Percentiles rank a stretch among this genome's conserved stretches.
Evolutionary conservation across 2,113 vertebrate genomes (phyloP).

Genomic region (Scophthalmus maximus): DNA sequence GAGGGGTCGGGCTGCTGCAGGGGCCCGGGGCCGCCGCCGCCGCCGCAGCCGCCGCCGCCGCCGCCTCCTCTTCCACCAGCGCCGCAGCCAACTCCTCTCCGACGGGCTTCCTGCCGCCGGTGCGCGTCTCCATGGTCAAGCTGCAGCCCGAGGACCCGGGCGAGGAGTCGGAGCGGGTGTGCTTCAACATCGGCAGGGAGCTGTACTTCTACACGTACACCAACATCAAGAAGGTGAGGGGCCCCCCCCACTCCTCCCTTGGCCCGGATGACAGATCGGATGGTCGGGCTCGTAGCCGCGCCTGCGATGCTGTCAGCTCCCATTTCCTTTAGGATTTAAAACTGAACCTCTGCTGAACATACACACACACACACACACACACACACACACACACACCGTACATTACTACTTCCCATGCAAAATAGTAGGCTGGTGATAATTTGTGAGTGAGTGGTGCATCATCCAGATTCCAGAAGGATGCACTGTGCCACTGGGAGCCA

Average conservation of each 20-base stretch:
- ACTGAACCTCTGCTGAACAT: neutral
- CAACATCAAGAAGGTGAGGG: constrained; percentile 86
- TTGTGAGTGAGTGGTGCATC: no score
- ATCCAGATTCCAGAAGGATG: no score
- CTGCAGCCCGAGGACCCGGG: constrained; percentile 88
- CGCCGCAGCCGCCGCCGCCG: constrained; percentile 18
- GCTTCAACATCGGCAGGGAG: constrained; percentile 93
- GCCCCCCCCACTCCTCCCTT: neutral
- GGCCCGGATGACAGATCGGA: constrained; percentile 12
- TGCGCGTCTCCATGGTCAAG: constrained; percentile 91
- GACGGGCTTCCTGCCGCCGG: constrained; percentile 88
- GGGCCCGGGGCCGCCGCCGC: constrained; percentile 75
- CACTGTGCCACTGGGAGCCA: no score
- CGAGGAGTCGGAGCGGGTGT: constrained; percentile 90
- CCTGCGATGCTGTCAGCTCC: no score
- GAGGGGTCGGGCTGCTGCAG: constrained; percentile 82
- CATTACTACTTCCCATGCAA: no score
- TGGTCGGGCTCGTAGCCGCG: neutral
- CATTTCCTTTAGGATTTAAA: no score
- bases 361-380: no score
- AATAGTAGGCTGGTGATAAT: no score
- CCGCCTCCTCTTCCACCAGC: constrained; percentile 71
- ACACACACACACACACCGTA: no score
- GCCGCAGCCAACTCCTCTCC: constrained; percentile 84
- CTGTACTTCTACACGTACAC: constrained; percentile 92